Conservation (phyloP, 2,888 invertebrate species). For the Scelioninae gen. 1 region DNA sequence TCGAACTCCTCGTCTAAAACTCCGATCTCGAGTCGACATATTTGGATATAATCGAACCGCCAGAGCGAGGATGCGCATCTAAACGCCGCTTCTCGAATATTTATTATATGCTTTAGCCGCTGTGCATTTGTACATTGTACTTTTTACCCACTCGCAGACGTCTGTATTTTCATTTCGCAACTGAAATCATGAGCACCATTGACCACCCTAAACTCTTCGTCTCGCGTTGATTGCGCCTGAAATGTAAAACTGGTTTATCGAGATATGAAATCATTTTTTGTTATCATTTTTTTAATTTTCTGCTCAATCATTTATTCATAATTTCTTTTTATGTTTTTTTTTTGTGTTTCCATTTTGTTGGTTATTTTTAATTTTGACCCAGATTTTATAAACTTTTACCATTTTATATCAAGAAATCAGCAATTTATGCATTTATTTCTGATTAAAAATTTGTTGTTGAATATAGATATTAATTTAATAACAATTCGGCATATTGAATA, state of each 20-base stretch:
- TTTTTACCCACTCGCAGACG: conserved; percentile 53
- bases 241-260: conserved; percentile 45
- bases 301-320: no score
- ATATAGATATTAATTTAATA: no score
- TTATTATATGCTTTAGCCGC: conserved; percentile 81
- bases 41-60: conserved; percentile 83
- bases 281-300: no score
- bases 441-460: no score
- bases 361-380: no score
- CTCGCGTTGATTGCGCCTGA: conserved; percentile 51
- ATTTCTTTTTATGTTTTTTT: no score
- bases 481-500: no score
- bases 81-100: conserved; percentile 76
- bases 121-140: conserved; percentile 71
- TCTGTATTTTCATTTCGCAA: conserved; percentile 68
- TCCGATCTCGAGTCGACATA: conserved; percentile 81
- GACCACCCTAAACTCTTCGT: conserved; percentile 46
- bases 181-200: conserved; percentile 66
- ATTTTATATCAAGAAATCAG: no score
- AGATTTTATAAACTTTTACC: no score
- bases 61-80: conserved; percentile 71
- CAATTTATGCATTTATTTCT: no score
- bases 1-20: conserved; percentile 73
- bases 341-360: no score
- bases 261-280: conserved; percentile 19